Evolutionary conservation across 2,113 vertebrate genomes (phyloP), one percentile per base, ranked within the genome.

Genomic region (Benitochromis conjunctus): DNA sequence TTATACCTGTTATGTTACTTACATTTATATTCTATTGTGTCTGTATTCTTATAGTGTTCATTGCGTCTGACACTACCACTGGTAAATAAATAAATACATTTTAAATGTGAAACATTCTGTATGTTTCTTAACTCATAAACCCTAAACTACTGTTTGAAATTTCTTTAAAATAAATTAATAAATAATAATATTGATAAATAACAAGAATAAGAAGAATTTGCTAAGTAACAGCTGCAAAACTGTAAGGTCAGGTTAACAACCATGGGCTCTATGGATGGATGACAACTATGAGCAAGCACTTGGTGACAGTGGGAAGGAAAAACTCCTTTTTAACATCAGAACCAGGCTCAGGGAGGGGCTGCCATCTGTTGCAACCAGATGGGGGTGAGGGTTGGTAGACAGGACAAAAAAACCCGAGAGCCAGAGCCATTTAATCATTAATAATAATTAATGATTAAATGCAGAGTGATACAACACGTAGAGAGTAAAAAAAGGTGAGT

Each of bases 131-230:
- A 71, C 21, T 3, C 64, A 43, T 46, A 43, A 69, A 43, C 12
- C 12, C 64, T 2, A 16, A 24, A 71, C 38, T 71, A 26, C 21
- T 26, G n/a, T 69, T 71, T 71, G 21, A 46, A 46, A 69, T 24
- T 5, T 66, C 62, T 41, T 66, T 66, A 0, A 66, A 66, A 64
- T 9, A 66, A 66, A 66, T 66, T 2, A 69, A 26, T 69, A 69
- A 69, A 38, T 7, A 4, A 64, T 64, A 38, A 36, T n/a, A n/a
- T 38, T 7, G 31, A 64, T 64, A 3, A 43, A 26, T 4, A 43
- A 69, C 0, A 71, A 24, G 0, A 69, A 46, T 46, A 46, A 69
- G 2, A 71, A 71, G 7, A 69, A 14, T 69, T 69, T 69, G 12
- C n/a, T 43, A 69, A 69, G 14, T 74, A 74, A 74, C 66, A 48